phyloP scores from a whole-genome alignment of 2,113 vertebrate species.

The Chelonoidis abingdonii region DNA sequence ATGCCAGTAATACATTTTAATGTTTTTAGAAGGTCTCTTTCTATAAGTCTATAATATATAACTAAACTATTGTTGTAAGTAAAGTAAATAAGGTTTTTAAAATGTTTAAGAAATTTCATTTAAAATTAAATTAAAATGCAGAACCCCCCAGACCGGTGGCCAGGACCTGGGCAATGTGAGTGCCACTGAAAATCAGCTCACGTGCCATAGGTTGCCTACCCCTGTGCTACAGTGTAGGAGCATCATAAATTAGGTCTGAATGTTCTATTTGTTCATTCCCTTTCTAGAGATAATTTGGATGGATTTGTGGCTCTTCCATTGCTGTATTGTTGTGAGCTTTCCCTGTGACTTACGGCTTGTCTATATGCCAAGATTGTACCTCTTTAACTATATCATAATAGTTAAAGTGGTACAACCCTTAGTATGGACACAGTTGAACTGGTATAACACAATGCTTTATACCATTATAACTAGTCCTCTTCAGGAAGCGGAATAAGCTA shows the following conservation, averaged over 20 bases:
- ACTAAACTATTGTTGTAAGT: too few species aligned
- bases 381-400: neutral
- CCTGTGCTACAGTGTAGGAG: neutral
- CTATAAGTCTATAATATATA: too few species aligned
- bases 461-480: neutral
- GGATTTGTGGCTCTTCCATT: rapidly evolving
- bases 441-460: neutral
- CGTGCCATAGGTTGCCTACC: too few species aligned
- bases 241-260: neutral
- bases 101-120: too few species aligned
- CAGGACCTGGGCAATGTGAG: too few species aligned
- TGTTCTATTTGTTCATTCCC: neutral
- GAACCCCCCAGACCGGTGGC: too few species aligned
- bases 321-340: neutral
- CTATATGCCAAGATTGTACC: neutral
- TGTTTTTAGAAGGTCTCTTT: too few species aligned
- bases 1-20: too few species aligned
- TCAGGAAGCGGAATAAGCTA: neutral
- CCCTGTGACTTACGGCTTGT: neutral
- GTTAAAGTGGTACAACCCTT: neutral
- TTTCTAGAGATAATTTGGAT: neutral
- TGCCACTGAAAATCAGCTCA: too few species aligned
- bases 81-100: too few species aligned
- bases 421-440: neutral
- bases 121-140: too few species aligned